Base-by-base conservation (phyloP, 2,797 vertebrate species). In the Dendrocincla fuliginosa region DNA sequence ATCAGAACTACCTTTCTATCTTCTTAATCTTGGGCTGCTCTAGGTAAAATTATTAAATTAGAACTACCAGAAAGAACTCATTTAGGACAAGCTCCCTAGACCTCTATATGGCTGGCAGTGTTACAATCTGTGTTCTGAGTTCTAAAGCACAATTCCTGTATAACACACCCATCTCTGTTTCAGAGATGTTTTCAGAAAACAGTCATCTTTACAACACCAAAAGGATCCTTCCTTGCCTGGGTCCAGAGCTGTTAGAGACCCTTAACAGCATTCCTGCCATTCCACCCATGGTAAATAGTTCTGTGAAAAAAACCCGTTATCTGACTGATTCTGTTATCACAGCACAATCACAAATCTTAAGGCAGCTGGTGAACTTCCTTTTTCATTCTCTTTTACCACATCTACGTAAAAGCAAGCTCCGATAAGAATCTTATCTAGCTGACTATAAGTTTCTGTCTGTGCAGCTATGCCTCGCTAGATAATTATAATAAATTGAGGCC, bases 151-250 rank as follows among this genome's bases (percentile, higher is more conserved):
- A 65, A 33, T 20, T 83, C 13, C 35, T 32, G 8, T 32, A 30
- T 65, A 84, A 89, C 4, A 10, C 13, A 16, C 3, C 22, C 27
- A 37, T 44, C 19, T 27, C 57, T 63, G 39, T 37, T 61, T 71
- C 42, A 82, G 61, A 82, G 16, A 49, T 64, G 20, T 68, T 78
- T 92, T 78, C 87, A 87, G 61, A 79, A 88, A 73, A 59, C 23
- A 59, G 39, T 37, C 11, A 57, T 44, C 55, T 78, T 64, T 82
- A 71, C 79, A 88, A 11, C 60, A 60, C 55, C 77, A 39, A 71
- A 81, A 69, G 11, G 46, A 82, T 59, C 15, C 25, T 60, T 79
- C 30, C 22, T 39, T 74, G 74, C 22, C 41, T 79, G 9, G 6
- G 14, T 41, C 17, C 47, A 75, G 63, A 90, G 28, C 47, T 73